These are phyloP conservation scores for Spinus pinus DNA, from an alignment of 2,797 vertebrate genomes.

Conservation along the genomic window DNA sequence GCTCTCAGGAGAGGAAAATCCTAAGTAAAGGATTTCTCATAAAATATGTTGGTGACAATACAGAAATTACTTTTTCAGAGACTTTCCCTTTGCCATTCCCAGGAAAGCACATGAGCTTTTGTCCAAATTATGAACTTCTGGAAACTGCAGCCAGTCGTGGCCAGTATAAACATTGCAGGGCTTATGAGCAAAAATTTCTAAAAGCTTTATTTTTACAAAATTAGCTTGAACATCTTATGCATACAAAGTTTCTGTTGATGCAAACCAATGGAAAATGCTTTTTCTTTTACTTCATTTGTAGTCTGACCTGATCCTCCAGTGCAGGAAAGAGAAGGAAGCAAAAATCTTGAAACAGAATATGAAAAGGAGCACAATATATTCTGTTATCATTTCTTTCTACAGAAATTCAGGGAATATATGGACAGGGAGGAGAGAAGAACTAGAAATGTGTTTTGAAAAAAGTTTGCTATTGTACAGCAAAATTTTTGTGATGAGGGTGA, in stretches of 20 bases:
- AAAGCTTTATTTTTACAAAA: not conserved
- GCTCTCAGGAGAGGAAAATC: no score
- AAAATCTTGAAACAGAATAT: not conserved
- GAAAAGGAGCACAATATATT: not conserved
- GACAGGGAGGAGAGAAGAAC: not conserved
- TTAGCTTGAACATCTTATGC: not conserved
- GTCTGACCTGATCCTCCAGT: not conserved
- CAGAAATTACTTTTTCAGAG: not conserved
- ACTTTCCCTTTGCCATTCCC: not conserved
- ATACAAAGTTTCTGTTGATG: not conserved
- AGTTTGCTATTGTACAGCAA: not conserved
- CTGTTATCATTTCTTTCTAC: not conserved
- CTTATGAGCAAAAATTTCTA: not conserved
- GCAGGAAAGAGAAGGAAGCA: not conserved
- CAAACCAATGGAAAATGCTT: not conserved
- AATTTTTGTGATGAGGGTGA: not conserved
- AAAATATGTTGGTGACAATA: no score
- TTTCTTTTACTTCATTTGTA: not conserved
- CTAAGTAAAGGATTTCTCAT: no score
- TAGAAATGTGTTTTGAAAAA: not conserved
- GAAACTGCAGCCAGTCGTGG: rapidly evolving
- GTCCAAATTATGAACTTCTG: not conserved
- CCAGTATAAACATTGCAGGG: not conserved
- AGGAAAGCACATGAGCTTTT: not conserved
- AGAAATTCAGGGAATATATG: not conserved